A percentile compares a stretch with the other conserved stretches of the same genome.
Evolutionary conservation across 2,113 vertebrate species (phyloP).

Genomic region (Hassar affinis): DNA sequence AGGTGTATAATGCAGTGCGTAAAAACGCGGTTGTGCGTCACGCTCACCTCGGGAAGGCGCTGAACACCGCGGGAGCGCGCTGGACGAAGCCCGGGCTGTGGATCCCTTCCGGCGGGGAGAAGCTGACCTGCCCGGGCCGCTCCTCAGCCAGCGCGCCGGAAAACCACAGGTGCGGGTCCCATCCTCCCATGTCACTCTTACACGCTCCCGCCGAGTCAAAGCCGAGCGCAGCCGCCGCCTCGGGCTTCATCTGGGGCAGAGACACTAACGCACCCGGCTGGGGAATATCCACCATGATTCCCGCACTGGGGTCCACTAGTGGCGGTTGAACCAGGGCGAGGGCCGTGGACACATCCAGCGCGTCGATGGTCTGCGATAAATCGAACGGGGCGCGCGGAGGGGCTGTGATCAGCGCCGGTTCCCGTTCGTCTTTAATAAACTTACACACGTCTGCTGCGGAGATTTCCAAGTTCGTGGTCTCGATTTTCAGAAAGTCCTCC

Average conservation of each 20-base stretch:
- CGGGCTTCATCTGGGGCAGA: constrained; percentile 34
- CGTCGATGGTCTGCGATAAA: constrained; percentile 42
- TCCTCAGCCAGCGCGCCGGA: constrained; percentile 54
- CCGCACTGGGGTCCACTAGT: constrained; percentile 11
- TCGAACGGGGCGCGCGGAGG: constrained; percentile 54
- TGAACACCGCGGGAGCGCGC: constrained; percentile 56
- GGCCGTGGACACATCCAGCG: constrained; percentile 38
- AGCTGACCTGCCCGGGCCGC: constrained; percentile 51
- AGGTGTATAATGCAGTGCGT: neutral
- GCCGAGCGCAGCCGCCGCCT: constrained; percentile 17
- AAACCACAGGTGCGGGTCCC: constrained; percentile 68
- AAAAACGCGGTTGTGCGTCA: neutral
- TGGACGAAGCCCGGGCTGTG: constrained; percentile 54
- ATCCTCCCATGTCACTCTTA: constrained; percentile 62
- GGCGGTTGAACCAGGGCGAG: neutral
- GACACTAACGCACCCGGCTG: constrained; percentile 46
- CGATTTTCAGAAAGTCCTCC: constrained; percentile 58
- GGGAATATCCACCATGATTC: constrained; percentile 60
- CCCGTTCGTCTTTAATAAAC: constrained; percentile 70
- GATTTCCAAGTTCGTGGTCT: constrained; percentile 39
- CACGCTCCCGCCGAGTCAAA: constrained; percentile 38
- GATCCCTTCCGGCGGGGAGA: constrained; percentile 48
- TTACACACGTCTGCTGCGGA: constrained; percentile 48
- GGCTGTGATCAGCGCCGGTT: constrained; percentile 62
- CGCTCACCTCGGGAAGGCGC: constrained; percentile 67